phyloP scores from a whole-genome alignment of 2,888 invertebrate genomes.

The Tenthredo distinguenda region DNA sequence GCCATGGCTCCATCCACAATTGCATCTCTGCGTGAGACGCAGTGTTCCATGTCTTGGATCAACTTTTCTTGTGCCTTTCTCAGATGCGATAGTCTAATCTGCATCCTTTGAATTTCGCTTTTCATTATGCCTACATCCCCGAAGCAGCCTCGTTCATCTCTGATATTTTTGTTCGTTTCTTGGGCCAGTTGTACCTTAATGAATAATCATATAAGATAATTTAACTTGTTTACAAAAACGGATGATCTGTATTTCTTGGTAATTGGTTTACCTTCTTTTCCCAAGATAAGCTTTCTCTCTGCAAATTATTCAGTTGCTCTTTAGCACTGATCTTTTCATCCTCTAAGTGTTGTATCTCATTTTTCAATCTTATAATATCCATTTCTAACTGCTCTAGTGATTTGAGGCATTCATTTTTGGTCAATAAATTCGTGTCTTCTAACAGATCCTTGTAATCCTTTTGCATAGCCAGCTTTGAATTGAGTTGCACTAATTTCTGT shows the following conservation, averaged over 20 bases:
- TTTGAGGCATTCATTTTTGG: constrained; percentile 79
- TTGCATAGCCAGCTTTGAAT: constrained; percentile 77
- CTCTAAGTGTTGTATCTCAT: constrained; percentile 84
- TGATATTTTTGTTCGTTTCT: constrained; percentile 85
- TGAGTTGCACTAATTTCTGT: constrained; percentile 81
- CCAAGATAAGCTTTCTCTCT: constrained; percentile 88
- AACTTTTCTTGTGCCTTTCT: constrained; percentile 82
- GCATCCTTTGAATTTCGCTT: constrained; percentile 91
- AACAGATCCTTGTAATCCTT: constrained; percentile 80
- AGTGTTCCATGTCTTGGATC: constrained; percentile 83
- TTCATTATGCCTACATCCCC: constrained; percentile 90
- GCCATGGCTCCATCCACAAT: constrained; percentile 82
- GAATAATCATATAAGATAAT: constrained; percentile 37
- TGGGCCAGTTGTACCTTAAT: constrained; percentile 81
- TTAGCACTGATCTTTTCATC: constrained; percentile 84
- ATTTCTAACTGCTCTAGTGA: constrained; percentile 84
- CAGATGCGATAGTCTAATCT: constrained; percentile 81
- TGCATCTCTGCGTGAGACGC: constrained; percentile 83
- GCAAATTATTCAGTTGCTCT: constrained; percentile 82
- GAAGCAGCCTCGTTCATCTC: constrained; percentile 82
- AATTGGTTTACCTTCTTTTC: constrained; percentile 84
- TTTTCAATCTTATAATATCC: constrained; percentile 84
- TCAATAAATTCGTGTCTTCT: constrained; percentile 80
- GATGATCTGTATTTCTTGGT: constrained; percentile 6
- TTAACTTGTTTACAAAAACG: background rate